Percentiles rank a stretch among this genome's conserved stretches.
These are phyloP conservation scores for Oligia strigilis DNA, from an alignment of 2,888 invertebrate genomes.

Conservation along the genomic window DNA sequence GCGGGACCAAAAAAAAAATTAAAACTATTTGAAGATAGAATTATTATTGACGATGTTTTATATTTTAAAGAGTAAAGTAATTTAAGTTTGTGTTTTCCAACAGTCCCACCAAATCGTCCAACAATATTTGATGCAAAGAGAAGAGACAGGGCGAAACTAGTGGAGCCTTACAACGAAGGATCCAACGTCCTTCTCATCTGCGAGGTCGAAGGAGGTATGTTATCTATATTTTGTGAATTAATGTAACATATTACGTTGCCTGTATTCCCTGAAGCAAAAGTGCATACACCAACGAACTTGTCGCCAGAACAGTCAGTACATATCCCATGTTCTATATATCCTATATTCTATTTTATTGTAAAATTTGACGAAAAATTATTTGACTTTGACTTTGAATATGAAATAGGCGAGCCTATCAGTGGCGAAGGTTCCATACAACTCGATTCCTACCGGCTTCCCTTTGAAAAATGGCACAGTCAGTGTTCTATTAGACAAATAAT, in stretches of 20 bases:
- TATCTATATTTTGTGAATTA: neutral
- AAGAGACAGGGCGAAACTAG: slow-evolving; percentile 93
- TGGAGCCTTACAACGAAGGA: slow-evolving; percentile 96
- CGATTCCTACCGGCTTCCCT: no score
- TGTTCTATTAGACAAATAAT: no score
- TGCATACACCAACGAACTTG: neutral
- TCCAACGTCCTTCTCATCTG: slow-evolving; percentile 95
- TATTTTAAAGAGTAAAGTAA: neutral
- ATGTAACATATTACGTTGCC: neutral
- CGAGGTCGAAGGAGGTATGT: slow-evolving; percentile 95
- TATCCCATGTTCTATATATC: neutral
- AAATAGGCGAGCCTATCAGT: no score
- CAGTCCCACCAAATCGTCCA: slow-evolving; percentile 96
- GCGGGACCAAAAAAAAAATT: no score
- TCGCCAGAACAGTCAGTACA: neutral
- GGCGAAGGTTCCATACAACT: no score
- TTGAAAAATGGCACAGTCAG: no score
- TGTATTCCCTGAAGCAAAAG: neutral
- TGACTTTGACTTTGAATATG: no score
- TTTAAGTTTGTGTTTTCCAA: slow-evolving; percentile 71
- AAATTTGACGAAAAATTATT: no score
- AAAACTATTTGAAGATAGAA: neutral
- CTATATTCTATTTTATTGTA: no score
- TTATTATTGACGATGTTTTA: neutral
- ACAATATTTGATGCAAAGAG: slow-evolving; percentile 95